phyloP scores from a whole-genome alignment of 2,113 vertebrate genomes.

The Petaurus breviceps region DNA sequence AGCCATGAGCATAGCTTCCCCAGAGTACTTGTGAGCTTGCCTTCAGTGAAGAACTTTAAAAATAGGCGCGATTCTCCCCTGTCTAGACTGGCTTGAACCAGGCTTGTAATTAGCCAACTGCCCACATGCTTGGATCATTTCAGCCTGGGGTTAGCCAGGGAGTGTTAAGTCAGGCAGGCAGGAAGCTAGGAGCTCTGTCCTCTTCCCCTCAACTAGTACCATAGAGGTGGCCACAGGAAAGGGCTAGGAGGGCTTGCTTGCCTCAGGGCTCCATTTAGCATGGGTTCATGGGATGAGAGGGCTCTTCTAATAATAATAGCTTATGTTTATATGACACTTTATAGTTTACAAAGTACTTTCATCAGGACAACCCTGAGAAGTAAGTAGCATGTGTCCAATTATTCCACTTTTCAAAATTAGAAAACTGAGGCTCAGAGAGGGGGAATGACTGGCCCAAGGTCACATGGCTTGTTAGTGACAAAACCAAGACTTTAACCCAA shows the following conservation, averaged over 20 bases:
- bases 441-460: not conserved
- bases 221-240: not conserved
- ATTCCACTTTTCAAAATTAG: not conserved
- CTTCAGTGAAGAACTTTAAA: not conserved
- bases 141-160: not conserved
- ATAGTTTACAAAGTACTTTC: not conserved
- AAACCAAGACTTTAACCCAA: not conserved
- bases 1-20: not conserved
- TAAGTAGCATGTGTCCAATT: not conserved
- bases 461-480: not conserved
- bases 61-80: not conserved
- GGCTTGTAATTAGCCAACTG: constrained; percentile 1
- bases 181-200: not conserved
- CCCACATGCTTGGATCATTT: not conserved
- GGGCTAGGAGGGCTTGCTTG: not conserved
- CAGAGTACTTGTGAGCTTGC: not conserved
- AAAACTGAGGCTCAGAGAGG: not conserved
- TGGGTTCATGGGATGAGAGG: not conserved
- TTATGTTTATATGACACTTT: not conserved
- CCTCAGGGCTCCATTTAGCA: not conserved
- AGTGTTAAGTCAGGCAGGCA: not conserved
- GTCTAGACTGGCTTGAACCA: not conserved
- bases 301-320: not conserved
- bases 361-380: not conserved
- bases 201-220: not conserved